phyloP scores from a whole-genome alignment of 2,888 invertebrate species.

The Ctena decussata region DNA sequence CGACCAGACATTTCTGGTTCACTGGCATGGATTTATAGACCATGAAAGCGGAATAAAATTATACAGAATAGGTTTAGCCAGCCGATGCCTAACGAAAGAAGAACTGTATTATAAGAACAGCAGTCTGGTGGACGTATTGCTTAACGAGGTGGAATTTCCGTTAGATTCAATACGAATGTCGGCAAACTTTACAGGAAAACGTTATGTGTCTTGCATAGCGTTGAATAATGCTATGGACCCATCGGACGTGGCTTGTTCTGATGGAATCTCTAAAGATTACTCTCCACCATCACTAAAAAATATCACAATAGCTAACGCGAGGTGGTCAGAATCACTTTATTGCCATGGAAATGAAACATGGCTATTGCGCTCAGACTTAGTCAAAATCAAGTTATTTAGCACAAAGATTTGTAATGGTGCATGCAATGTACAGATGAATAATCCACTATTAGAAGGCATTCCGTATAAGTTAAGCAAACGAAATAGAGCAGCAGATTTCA shows the following conservation, averaged over 20 bases:
- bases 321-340: conserved; percentile 41
- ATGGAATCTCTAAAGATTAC: conserved; percentile 70
- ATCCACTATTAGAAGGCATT: not conserved
- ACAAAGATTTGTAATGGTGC: not conserved
- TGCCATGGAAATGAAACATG: conserved; percentile 49
- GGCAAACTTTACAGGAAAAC: conserved; percentile 47
- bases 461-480: not conserved
- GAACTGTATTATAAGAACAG: not conserved
- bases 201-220: conserved; percentile 68
- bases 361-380: conserved; percentile 51
- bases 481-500: not conserved
- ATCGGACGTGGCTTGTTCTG: conserved; percentile 72
- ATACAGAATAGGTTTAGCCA: conserved; percentile 61
- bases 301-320: conserved; percentile 47
- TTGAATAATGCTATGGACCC: conserved; percentile 74
- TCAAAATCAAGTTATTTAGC: conserved; percentile 23
- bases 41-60: conserved; percentile 73
- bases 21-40: conserved; percentile 73
- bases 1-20: conserved; percentile 41
- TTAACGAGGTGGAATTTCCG: not conserved
- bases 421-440: not conserved
- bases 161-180: not conserved
- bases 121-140: not conserved
- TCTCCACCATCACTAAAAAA: conserved; percentile 58
- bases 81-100: not conserved